These are phyloP conservation scores for Corydoras maculifer DNA, from an alignment of 2,113 vertebrate genomes.

Conservation along the genomic window DNA sequence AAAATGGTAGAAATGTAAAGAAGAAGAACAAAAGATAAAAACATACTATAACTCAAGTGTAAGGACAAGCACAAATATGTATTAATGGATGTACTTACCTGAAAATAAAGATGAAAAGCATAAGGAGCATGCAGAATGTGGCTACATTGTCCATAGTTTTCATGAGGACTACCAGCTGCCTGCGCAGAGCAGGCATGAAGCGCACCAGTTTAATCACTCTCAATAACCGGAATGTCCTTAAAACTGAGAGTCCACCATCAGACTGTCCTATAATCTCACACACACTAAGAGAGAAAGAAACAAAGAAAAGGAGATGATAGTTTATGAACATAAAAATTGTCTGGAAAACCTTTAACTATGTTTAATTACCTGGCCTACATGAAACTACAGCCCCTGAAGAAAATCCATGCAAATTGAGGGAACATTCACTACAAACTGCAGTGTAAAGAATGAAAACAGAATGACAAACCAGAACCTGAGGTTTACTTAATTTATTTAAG, in stretches of 20 bases:
- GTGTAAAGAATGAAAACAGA: no score
- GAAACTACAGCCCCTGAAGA: no score
- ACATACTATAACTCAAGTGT: neutral
- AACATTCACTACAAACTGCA: no score
- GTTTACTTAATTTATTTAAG: no score
- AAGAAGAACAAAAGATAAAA: neutral
- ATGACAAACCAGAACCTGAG: no score
- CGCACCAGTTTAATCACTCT: constrained; percentile 94
- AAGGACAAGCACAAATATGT: neutral
- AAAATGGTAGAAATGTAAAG: no score
- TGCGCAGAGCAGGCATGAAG: constrained; percentile 91
- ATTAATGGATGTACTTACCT: constrained; percentile 62
- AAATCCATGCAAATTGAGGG: no score
- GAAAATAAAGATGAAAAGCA: constrained; percentile 99
- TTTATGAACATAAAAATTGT: no score
- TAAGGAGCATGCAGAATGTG: constrained; percentile 98
- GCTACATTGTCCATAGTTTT: constrained; percentile 99
- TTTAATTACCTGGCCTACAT: no score
- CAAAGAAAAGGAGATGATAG: constrained; percentile 5
- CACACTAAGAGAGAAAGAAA: constrained; percentile 64
- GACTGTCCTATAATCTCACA: constrained; percentile 97
- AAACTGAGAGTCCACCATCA: constrained; percentile 87
- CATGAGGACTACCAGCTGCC: constrained; percentile 97
- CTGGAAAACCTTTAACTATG: no score
- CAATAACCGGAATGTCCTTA: constrained; percentile 90